These are phyloP conservation scores for Tapera naevia DNA, from an alignment of 2,797 vertebrate species.

Conservation along the genomic window DNA sequence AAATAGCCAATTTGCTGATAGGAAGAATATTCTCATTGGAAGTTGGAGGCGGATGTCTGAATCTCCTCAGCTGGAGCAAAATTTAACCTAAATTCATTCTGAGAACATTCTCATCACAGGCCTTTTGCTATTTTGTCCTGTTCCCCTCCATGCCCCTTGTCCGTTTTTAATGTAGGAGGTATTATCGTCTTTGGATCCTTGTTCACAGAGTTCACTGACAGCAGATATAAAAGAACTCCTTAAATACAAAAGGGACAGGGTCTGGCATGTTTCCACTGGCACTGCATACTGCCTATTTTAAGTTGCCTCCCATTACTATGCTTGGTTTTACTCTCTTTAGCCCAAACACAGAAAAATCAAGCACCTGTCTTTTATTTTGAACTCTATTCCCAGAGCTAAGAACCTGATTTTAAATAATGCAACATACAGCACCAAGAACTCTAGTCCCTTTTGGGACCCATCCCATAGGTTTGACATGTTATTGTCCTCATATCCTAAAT, in stretches of 20 bases:
- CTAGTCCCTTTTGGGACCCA: background rate
- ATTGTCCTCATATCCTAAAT: background rate
- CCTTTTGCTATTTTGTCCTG: slow-evolving; percentile 7
- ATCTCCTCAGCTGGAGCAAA: slow-evolving; percentile 46
- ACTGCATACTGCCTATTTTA: background rate
- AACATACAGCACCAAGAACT: background rate
- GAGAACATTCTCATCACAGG: slow-evolving; percentile 31
- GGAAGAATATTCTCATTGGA: slow-evolving; percentile 26
- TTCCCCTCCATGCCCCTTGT: background rate
- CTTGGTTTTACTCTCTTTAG: background rate
- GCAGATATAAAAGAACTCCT: slow-evolving; percentile 14
- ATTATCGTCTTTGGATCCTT: background rate
- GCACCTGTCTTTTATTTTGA: background rate
- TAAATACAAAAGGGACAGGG: background rate
- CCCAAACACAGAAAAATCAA: background rate
- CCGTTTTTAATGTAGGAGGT: slow-evolving; percentile 20
- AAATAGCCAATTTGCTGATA: slow-evolving; percentile 36
- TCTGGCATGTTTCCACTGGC: background rate
- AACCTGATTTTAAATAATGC: background rate
- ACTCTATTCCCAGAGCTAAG: background rate
- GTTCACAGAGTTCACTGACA: slow-evolving; percentile 8
- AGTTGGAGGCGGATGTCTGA: slow-evolving; percentile 27
- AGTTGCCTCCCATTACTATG: background rate
- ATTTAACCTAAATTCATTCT: slow-evolving; percentile 51
- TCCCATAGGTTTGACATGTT: background rate